Evolutionary conservation across 2,888 invertebrate species (phyloP), one percentile per base, ranked within the genome.

Genomic region (Epiblema foenella): DNA sequence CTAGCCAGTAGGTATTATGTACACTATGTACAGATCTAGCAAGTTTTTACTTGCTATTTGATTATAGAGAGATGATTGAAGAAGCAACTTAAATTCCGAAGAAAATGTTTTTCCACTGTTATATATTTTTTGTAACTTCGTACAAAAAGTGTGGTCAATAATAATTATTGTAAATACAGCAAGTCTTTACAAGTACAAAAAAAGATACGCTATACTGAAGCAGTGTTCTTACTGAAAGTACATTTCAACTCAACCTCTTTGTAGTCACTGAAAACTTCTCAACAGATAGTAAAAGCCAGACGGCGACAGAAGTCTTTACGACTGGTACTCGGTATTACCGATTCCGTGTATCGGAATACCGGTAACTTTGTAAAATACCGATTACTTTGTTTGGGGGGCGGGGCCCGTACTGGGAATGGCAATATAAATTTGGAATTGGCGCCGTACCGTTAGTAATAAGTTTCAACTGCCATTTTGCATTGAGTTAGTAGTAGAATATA

Each of bases 221-320:
- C 52, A 70, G 46, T 66, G 37, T 15, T 60, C 56, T 7, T 0
- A 66, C 9, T 65, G 75, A 78, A 17, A 74, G 76, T 82, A 75
- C 77, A 68, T 66, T 74, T 66, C 73, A 57, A 54, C 59, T 73
- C 73, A 78, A 73, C 74, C 75, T 78, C 84, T 86, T 85, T 87
- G 87, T 87, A 83, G 82, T 81, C 73, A 76, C 82, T 84, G 83
- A 85, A 87, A 84, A 76, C 78, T 77, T 75, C 81, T 83, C 83
- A 75, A 80, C 84, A 87, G 89, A 89, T 86, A 89, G 86, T 89
- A 82, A 88, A 88, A 83, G 74, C 68, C 68, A 68, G 85, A 79
- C 85, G 81, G 82, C 83, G 84, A 80, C 86, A 85, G 85, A 83
- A 89, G 84, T 84, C 77, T 88, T 89, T 86, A 89, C 83, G 86